Evolutionary conservation across 2,113 vertebrate genomes (phyloP).

Genomic region (Phrynosoma blainvillii): DNA sequence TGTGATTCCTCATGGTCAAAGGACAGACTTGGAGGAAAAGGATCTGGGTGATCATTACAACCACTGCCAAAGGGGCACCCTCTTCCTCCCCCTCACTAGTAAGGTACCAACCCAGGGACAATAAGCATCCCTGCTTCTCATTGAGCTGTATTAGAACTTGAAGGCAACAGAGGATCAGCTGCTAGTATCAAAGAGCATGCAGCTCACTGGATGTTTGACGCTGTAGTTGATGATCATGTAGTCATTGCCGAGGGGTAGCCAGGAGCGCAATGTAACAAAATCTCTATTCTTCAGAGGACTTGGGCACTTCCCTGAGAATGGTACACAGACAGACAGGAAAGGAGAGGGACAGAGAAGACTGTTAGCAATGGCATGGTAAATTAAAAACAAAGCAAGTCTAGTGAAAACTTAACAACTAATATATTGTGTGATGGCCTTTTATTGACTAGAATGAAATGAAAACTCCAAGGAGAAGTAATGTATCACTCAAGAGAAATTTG

Average conservation of each 20-base stretch:
- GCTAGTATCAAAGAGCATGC: neutral
- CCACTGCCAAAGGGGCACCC: neutral
- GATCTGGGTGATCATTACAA: neutral
- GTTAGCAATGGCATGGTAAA: neutral
- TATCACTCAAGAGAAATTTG: neutral
- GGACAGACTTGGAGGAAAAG: neutral
- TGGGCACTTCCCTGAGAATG: conserved; percentile 74
- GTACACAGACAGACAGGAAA: too few relatives aligned
- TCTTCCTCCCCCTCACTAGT: neutral
- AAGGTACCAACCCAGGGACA: neutral
- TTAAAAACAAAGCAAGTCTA: neutral
- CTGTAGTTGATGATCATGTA: conserved; percentile 94
- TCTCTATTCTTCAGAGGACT: conserved; percentile 87
- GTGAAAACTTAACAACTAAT: neutral
- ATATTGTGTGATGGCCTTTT: neutral
- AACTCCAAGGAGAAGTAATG: neutral
- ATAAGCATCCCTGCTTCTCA: neutral
- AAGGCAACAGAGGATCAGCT: neutral
- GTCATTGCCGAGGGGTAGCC: conserved; percentile 87
- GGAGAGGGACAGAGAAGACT: neutral
- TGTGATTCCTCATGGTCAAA: neutral
- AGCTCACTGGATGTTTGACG: conserved; percentile 84
- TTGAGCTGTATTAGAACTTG: too few relatives aligned
- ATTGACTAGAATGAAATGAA: neutral
- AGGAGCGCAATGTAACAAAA: conserved; percentile 88